These are phyloP conservation scores for Acleris cristana DNA, from an alignment of 2,888 invertebrate species.

Conservation along the genomic window DNA sequence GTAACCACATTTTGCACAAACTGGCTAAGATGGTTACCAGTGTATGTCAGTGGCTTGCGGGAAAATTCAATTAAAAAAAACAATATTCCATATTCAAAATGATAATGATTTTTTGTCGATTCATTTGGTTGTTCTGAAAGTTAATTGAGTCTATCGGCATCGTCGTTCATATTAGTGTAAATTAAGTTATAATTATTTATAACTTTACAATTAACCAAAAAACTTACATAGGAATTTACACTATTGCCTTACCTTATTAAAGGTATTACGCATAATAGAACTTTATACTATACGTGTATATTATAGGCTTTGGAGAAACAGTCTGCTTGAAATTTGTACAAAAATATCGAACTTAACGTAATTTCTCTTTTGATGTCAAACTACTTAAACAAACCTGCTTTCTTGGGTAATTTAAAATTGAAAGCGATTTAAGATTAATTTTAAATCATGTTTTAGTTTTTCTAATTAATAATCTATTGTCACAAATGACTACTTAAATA, in stretches of 20 bases:
- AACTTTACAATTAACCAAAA: slow-evolving; percentile 18
- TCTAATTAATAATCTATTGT: neutral
- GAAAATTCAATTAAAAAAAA: too few relatives aligned
- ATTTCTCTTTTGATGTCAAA: neutral
- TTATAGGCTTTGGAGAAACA: slow-evolving; percentile 9
- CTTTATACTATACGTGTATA: slow-evolving; percentile 12
- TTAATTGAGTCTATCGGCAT: neutral
- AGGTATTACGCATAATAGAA: slow-evolving; percentile 29
- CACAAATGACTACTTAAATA: too few relatives aligned
- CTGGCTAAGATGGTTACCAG: too few relatives aligned
- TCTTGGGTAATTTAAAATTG: neutral
- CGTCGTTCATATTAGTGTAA: slow-evolving; percentile 1
- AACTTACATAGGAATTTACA: slow-evolving; percentile 23
- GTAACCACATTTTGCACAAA: too few relatives aligned
- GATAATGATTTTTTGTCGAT: neutral
- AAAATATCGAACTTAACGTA: neutral
- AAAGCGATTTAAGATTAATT: neutral
- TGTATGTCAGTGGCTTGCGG: too few relatives aligned
- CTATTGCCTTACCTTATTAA: slow-evolving; percentile 32
- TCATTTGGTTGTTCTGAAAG: neutral
- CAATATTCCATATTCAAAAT: too few relatives aligned
- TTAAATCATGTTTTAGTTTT: neutral
- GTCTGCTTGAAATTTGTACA: slow-evolving; percentile 13
- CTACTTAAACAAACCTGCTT: neutral
- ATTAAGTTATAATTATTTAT: neutral